phyloP scores from a whole-genome alignment of 2,113 vertebrate genomes.

The Xiphorhynchus elegans region DNA sequence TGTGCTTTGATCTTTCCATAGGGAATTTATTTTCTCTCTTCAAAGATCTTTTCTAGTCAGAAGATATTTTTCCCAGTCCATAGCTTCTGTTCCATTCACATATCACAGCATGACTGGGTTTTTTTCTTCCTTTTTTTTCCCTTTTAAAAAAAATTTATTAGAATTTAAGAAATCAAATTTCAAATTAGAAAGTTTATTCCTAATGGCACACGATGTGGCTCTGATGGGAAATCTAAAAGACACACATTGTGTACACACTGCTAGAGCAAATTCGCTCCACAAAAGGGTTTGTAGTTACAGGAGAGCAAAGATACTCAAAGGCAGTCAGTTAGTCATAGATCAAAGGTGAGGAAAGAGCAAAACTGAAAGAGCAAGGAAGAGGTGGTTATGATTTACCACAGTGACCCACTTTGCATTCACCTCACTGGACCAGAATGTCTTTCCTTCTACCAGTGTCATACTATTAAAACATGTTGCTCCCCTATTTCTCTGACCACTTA shows the following conservation, averaged over 20 bases:
- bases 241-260: not conserved
- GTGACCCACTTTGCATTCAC: not conserved
- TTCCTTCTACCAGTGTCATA: not conserved
- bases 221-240: not conserved
- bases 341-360: not conserved
- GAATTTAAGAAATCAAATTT: not conserved
- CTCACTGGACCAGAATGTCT: not conserved
- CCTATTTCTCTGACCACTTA: not conserved
- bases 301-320: not conserved
- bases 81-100: not conserved
- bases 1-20: conserved; percentile 19
- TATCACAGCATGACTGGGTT: not conserved
- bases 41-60: conserved; percentile 4
- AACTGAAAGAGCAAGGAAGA: not conserved
- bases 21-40: not conserved
- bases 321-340: not conserved
- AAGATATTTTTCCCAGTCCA: not conserved
- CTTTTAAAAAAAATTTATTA: not conserved
- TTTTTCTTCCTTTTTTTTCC: not conserved
- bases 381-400: not conserved
- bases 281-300: not conserved
- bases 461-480: not conserved
- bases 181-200: not conserved
- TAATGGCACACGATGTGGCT: not conserved
- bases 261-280: not conserved